phyloP scores from a whole-genome alignment of 1,140 invertebrate genomes.

The Latrodectus geometricus region DNA sequence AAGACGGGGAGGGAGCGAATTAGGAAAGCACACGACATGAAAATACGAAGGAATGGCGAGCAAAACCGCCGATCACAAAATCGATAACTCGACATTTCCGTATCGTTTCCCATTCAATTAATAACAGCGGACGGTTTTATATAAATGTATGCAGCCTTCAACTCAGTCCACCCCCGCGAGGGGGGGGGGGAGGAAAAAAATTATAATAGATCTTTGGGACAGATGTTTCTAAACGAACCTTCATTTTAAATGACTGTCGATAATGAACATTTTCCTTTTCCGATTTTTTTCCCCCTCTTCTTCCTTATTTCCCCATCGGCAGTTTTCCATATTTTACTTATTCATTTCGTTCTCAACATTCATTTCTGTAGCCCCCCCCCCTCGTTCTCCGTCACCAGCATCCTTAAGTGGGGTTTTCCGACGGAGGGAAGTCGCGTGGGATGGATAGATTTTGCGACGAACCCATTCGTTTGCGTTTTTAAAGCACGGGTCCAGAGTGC shows the following conservation, averaged over 20 bases:
- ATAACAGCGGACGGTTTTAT: neutral
- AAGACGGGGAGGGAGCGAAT: no score
- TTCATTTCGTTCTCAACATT: constrained; percentile 1
- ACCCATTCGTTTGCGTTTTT: no score
- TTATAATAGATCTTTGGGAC: constrained; percentile 26
- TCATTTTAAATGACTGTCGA: constrained; percentile 57
- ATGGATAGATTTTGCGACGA: no score
- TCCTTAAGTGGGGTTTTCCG: neutral
- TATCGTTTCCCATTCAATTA: constrained; percentile 25
- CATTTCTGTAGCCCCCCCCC: neutral
- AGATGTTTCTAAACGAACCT: constrained; percentile 53
- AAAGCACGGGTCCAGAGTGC: no score
- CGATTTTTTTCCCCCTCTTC: neutral
- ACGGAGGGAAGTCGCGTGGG: no score
- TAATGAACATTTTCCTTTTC: constrained; percentile 50
- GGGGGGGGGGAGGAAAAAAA: constrained; percentile 10
- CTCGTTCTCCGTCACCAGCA: neutral
- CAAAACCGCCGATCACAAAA: constrained; percentile 4
- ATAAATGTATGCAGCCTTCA: neutral
- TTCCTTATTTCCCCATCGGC: neutral
- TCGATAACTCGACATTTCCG: constrained; percentile 15
- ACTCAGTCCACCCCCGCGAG: neutral
- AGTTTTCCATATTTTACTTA: neutral
- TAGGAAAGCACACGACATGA: no score
- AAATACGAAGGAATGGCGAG: no score